A percentile compares a stretch with the other conserved stretches of the same genome.
Conservation (phyloP, 2,113 vertebrate genomes). For the Lucifuga dentata region DNA sequence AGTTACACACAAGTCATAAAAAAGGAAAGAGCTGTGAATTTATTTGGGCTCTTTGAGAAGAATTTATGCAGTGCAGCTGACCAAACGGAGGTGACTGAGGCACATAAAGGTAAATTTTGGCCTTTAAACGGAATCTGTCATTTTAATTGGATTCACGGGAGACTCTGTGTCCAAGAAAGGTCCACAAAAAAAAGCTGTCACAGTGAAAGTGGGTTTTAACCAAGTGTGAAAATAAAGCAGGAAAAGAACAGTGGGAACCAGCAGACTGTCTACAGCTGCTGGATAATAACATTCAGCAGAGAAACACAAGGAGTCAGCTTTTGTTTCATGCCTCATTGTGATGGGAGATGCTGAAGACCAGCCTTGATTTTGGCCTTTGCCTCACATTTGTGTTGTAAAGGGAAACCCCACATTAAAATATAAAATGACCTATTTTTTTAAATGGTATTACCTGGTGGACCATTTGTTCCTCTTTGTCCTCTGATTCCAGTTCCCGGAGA, state of each 20-base stretch:
- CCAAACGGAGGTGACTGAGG: slow-evolving; percentile 34
- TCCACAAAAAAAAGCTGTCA: slow-evolving; percentile 20
- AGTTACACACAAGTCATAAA: slow-evolving; percentile 43
- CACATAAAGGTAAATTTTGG: slow-evolving; percentile 38
- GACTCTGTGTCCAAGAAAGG: slow-evolving; percentile 13
- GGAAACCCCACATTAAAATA: neutral
- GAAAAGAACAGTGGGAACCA: slow-evolving; percentile 10
- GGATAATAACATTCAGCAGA: slow-evolving; percentile 17
- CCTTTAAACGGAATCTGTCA: slow-evolving; percentile 24
- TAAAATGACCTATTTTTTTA: neutral
- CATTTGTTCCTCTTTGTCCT: slow-evolving; percentile 90
- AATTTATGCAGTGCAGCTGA: slow-evolving; percentile 60
- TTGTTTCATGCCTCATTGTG: slow-evolving; percentile 5
- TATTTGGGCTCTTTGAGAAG: slow-evolving; percentile 32
- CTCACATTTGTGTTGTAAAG: neutral
- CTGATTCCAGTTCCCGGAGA: slow-evolving; percentile 83
- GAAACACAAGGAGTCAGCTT: neutral
- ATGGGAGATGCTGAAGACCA: neutral
- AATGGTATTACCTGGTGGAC: slow-evolving; percentile 88
- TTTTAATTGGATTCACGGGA: slow-evolving; percentile 43
- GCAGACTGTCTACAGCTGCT: slow-evolving; percentile 31
- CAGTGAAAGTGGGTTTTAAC: neutral
- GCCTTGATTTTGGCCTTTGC: neutral
- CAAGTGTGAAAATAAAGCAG: slow-evolving; percentile 7
- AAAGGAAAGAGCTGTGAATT: slow-evolving; percentile 49